Evolutionary conservation across 1,140 invertebrate genomes (phyloP).

Genomic region (Lepidotrigona ventralis): DNA sequence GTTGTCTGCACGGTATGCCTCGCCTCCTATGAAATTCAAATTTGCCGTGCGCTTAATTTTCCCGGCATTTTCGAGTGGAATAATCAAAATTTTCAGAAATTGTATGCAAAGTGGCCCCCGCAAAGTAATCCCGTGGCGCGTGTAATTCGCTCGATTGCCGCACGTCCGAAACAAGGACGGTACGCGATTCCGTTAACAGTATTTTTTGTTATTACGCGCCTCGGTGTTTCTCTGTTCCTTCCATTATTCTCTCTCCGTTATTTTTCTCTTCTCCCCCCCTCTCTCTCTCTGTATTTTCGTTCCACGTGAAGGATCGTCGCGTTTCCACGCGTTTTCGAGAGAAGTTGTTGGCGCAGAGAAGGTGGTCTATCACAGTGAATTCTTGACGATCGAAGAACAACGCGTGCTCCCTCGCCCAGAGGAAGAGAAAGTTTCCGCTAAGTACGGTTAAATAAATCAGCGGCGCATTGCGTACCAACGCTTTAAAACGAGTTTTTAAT

Average conservation of each 20-base stretch:
- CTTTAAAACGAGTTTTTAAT: conserved; percentile 45
- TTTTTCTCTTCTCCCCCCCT: background rate
- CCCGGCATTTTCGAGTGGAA: conserved; percentile 6
- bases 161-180: background rate
- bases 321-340: background rate
- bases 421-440: conserved; percentile 21
- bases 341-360: background rate
- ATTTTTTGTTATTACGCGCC: too few species aligned
- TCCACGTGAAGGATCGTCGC: background rate
- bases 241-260: background rate
- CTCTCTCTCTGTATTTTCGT: too few species aligned
- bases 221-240: background rate
- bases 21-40: conserved; percentile 6
- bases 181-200: too few species aligned
- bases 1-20: background rate
- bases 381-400: conserved; percentile 1
- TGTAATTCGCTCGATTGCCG: background rate
- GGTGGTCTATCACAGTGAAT: background rate
- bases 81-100: conserved; percentile 24
- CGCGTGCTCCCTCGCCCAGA: background rate
- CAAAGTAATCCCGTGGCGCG: conserved; percentile 1
- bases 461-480: conserved; percentile 29
- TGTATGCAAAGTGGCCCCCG: background rate
- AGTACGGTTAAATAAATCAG: conserved; percentile 47
- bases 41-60: conserved; percentile 20